A percentile compares a stretch with the other conserved stretches of the same genome.
Conservation (phyloP, 2,797 vertebrate genomes). For the Kryptolebias ocellatus region DNA sequence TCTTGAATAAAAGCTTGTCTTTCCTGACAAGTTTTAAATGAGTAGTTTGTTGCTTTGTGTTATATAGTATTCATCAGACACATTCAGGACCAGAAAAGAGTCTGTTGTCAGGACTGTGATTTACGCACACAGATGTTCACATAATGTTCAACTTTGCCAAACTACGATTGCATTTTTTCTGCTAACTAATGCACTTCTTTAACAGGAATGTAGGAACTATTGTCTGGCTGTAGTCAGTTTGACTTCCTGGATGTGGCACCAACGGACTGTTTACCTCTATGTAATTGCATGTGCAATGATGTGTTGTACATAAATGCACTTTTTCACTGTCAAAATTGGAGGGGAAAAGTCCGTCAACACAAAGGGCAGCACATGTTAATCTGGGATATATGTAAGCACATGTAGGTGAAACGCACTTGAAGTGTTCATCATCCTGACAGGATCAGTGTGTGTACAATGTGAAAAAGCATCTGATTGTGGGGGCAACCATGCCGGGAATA, state of each 20-base stretch:
- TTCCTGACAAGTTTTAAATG: conserved; percentile 21
- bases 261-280: not conserved
- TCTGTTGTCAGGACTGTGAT: conserved; percentile 13
- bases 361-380: conserved; percentile 37
- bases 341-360: conserved; percentile 26
- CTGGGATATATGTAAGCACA: conserved; percentile 30
- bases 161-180: conserved; percentile 15
- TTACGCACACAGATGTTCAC: conserved; percentile 37
- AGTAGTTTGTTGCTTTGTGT: conserved; percentile 12
- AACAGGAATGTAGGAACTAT: conserved; percentile 29
- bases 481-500: conserved; percentile 73
- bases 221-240: not conserved
- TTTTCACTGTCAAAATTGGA: conserved; percentile 1
- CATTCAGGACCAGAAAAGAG: conserved; percentile 19
- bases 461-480: conserved; percentile 70
- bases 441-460: conserved; percentile 55
- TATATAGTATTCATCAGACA: conserved; percentile 19
- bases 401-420: conserved; percentile 30
- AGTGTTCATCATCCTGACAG: conserved; percentile 70
- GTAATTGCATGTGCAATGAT: not conserved
- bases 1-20: conserved; percentile 29
- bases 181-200: conserved; percentile 29
- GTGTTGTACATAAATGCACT: not conserved
- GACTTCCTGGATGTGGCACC: too few species aligned
- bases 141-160: conserved; percentile 22